Conservation (phyloP, 2,888 invertebrate genomes). For the Adelphocoris suturalis region DNA sequence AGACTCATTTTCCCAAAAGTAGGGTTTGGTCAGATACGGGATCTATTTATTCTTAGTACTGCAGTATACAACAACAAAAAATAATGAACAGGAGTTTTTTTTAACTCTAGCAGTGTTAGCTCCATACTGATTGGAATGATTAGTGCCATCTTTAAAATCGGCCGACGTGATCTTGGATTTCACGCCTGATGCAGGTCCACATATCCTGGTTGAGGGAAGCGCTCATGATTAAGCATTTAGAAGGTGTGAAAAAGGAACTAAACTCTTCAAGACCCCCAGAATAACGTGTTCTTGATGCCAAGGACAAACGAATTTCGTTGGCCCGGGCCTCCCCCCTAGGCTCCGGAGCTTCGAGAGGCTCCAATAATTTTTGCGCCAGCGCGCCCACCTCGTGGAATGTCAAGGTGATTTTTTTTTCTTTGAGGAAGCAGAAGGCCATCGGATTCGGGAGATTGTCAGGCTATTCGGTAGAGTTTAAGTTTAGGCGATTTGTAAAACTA, state of each 20-base stretch:
- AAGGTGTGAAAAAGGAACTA: neutral
- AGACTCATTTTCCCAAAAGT: too few relatives aligned
- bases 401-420: slow-evolving; percentile 24
- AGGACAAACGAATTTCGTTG: neutral
- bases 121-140: too few relatives aligned
- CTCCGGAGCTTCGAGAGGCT: neutral
- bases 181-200: neutral
- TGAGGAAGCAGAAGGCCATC: neutral
- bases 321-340: neutral
- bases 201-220: neutral
- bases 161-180: neutral
- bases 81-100: too few relatives aligned
- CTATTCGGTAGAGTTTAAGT: neutral
- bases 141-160: neutral
- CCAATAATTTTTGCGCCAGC: slow-evolving; percentile 2
- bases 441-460: neutral
- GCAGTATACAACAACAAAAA: too few relatives aligned
- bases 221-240: neutral
- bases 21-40: too few relatives aligned
- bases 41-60: too few relatives aligned
- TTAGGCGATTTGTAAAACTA: neutral
- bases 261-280: neutral
- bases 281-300: slow-evolving; percentile 8
- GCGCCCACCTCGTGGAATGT: slow-evolving; percentile 23
- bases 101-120: too few relatives aligned